Evolutionary conservation across 2,888 invertebrate genomes (phyloP).

Genomic region (Athripsodes cinereus): DNA sequence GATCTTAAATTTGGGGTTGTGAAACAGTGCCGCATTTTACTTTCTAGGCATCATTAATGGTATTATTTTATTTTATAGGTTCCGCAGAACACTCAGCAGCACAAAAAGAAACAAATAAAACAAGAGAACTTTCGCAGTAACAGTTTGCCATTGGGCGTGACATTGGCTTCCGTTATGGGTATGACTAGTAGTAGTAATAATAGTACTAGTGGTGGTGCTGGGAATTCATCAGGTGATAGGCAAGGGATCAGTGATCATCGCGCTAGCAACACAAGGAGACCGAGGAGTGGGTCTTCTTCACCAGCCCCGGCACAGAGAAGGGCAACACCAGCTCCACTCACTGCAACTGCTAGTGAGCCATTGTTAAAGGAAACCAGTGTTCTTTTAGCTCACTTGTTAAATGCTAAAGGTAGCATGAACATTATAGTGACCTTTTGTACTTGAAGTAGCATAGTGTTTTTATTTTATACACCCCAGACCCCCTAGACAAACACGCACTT

Average conservation of each 20-base stretch:
- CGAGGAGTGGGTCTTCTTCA: constrained; percentile 24
- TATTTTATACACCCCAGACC: too few relatives aligned
- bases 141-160: constrained; percentile 55
- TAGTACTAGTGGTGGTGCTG: not conserved
- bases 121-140: constrained; percentile 56
- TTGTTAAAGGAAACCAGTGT: constrained; percentile 66
- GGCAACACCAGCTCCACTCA: constrained; percentile 54
- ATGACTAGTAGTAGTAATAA: not conserved
- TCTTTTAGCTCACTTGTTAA: constrained; percentile 76
- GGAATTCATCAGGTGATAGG: constrained; percentile 33
- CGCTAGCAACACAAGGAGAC: constrained; percentile 13
- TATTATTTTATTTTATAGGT: too few relatives aligned
- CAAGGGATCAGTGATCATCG: constrained; percentile 30
- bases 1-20: too few relatives aligned
- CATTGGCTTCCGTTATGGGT: constrained; percentile 35
- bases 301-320: constrained; percentile 26
- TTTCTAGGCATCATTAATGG: too few relatives aligned
- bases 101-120: constrained; percentile 22
- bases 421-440: too few relatives aligned
- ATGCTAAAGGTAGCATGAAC: constrained; percentile 28
- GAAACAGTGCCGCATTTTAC: too few relatives aligned
- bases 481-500: too few relatives aligned
- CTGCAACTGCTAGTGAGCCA: constrained; percentile 72
- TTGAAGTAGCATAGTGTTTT: too few relatives aligned
- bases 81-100: not conserved